Conservation (phyloP, 92 coral and sea anemone genomes). For the Porites divaricata region DNA sequence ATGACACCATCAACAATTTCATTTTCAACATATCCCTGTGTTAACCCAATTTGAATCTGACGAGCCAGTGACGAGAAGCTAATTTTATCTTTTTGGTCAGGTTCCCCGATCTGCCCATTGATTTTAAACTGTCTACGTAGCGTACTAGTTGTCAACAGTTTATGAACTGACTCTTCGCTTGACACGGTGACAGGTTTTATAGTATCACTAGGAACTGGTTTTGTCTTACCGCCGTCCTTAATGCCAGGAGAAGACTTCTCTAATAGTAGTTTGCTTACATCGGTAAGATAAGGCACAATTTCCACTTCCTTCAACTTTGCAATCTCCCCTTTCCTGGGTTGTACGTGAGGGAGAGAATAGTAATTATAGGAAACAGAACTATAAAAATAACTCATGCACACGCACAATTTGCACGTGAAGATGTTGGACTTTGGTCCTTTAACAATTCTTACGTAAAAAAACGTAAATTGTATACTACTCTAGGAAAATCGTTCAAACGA, state of each 20-base stretch:
- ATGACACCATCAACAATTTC: slow-evolving; percentile 67
- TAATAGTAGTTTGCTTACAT: slow-evolving; percentile 7
- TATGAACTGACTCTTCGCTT: slow-evolving; percentile 25
- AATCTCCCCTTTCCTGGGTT: slow-evolving; percentile 19
- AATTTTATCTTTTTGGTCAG: slow-evolving; percentile 71
- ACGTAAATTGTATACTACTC: too few species aligned
- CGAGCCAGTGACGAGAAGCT: slow-evolving; percentile 58
- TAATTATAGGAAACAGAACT: too few species aligned
- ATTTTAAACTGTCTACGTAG: slow-evolving; percentile 49
- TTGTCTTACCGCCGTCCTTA: slow-evolving; percentile 10
- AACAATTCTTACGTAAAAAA: too few species aligned
- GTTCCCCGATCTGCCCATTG: slow-evolving; percentile 52
- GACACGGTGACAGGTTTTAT: slow-evolving; percentile 10
- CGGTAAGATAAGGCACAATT: slow-evolving; percentile 24
- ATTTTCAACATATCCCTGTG: slow-evolving; percentile 41
- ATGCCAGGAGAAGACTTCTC: slow-evolving; percentile 22
- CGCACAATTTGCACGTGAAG: too few species aligned
- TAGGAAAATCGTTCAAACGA: too few species aligned
- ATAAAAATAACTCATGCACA: too few species aligned
- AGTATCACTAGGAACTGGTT: slow-evolving; percentile 5
- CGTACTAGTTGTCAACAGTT: slow-evolving; percentile 13
- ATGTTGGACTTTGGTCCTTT: too few species aligned
- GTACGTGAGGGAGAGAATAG: too few species aligned
- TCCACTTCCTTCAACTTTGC: slow-evolving; percentile 23
- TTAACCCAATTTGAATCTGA: slow-evolving; percentile 56